These are phyloP conservation scores for Etia nguti DNA, from an alignment of 2,113 vertebrate genomes.

Conservation along the genomic window DNA sequence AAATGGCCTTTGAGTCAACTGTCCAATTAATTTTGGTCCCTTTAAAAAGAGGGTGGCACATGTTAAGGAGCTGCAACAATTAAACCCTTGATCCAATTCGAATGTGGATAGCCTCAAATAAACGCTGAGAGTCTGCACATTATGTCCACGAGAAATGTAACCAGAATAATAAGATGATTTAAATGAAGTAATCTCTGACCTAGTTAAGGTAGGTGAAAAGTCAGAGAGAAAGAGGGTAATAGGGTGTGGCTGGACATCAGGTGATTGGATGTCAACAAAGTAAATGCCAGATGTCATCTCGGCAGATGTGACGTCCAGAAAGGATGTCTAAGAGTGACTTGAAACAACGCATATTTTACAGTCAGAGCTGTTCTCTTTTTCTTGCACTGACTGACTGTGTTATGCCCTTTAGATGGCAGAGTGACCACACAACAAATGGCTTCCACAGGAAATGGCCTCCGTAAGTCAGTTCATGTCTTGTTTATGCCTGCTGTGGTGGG, in stretches of 20 bases:
- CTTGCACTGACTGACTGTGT: neutral
- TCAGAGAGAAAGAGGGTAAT: neutral
- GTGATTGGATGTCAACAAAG: neutral
- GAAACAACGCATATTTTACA: neutral
- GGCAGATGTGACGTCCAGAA: neutral
- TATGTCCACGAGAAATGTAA: neutral
- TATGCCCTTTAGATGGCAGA: slow-evolving; percentile 36
- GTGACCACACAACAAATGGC: slow-evolving; percentile 63
- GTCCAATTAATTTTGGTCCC: fast-evolving
- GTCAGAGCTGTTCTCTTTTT: neutral
- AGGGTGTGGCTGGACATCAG: neutral
- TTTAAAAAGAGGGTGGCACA: neutral
- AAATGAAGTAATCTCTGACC: neutral
- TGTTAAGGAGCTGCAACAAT: too few relatives aligned
- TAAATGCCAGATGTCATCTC: neutral
- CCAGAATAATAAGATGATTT: neutral
- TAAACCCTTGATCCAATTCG: fast-evolving
- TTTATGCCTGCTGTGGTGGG: neutral
- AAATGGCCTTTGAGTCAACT: neutral
- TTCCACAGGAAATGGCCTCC: slow-evolving; percentile 44
- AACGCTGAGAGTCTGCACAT: neutral
- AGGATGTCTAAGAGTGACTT: neutral
- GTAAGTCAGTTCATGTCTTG: slow-evolving; percentile 49
- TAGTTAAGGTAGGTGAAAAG: neutral
- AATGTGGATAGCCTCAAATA: neutral